Evolutionary conservation across 2,888 invertebrate genomes (phyloP).

Genomic region (Stegana nigrithorax): DNA sequence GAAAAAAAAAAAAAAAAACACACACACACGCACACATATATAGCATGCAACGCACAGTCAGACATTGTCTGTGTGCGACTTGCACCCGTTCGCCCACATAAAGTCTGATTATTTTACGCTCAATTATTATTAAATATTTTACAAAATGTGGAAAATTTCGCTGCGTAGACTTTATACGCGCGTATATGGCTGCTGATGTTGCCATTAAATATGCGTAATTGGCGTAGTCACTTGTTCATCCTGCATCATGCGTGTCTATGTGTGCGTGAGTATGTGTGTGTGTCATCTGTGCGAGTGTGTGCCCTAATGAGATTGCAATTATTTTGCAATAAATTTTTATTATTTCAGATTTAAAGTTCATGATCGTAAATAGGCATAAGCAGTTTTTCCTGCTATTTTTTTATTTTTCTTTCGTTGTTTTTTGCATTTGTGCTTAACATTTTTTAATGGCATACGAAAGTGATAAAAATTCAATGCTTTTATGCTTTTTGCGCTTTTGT

Average conservation of each 20-base stretch:
- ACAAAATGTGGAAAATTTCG: constrained; percentile 53
- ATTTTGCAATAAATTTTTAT: constrained; percentile 65
- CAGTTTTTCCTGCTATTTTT: too few relatives aligned
- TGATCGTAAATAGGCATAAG: constrained; percentile 30
- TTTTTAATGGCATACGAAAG: constrained; percentile 29
- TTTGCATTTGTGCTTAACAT: neutral
- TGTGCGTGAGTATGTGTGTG: constrained; percentile 20
- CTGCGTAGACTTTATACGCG: too few relatives aligned
- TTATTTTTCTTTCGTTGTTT: constrained; percentile 16
- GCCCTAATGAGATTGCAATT: constrained; percentile 66
- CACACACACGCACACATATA: too few relatives aligned
- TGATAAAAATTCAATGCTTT: too few relatives aligned
- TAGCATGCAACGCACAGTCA: too few relatives aligned
- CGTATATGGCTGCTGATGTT: constrained; percentile 8
- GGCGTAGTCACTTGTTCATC: constrained; percentile 24
- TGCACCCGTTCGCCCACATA: constrained; percentile 35
- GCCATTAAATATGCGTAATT: constrained; percentile 26
- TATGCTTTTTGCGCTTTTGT: too few relatives aligned
- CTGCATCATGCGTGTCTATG: neutral
- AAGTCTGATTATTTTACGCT: constrained; percentile 63
- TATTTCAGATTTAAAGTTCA: constrained; percentile 61
- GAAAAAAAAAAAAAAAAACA: too few relatives aligned
- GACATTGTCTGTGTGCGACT: too few relatives aligned
- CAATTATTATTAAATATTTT: constrained; percentile 67
- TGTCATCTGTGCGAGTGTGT: constrained; percentile 39